Conservation (phyloP, 2,888 invertebrate species). For the Caenorhabditis sp. region DNA sequence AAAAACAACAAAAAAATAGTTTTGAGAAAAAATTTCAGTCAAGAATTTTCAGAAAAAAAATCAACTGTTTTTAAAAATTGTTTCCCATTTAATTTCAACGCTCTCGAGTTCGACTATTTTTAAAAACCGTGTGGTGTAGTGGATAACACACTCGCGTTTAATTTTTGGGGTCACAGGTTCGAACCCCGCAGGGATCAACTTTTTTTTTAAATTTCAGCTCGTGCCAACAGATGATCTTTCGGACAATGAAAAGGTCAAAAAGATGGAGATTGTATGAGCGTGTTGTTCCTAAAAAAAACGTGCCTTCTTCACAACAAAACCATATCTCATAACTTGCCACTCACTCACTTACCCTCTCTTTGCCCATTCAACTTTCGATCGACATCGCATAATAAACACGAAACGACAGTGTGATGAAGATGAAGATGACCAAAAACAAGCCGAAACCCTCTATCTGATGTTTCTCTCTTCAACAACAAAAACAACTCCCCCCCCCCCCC, state of each 20-base stretch:
- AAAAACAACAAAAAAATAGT: too few relatives aligned
- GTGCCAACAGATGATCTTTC: slow-evolving; percentile 30
- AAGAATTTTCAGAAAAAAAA: too few relatives aligned
- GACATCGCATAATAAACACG: not conserved
- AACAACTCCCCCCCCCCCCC: too few relatives aligned
- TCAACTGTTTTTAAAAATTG: too few relatives aligned
- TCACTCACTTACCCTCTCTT: not conserved
- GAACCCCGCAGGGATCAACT: not conserved
- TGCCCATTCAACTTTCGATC: not conserved
- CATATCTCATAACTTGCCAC: slow-evolving; percentile 2
- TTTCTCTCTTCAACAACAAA: not conserved
- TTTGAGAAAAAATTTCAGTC: too few relatives aligned
- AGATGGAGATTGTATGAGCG: slow-evolving; percentile 39
- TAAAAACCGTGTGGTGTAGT: not conserved
- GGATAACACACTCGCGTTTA: not conserved
- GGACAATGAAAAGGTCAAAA: slow-evolving; percentile 30
- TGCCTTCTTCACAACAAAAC: not conserved
- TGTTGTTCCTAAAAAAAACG: not conserved
- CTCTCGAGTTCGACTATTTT: too few relatives aligned
- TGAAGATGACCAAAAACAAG: not conserved
- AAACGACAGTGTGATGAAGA: not conserved
- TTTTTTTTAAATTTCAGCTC: slow-evolving; percentile 26
- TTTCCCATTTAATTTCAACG: too few relatives aligned
- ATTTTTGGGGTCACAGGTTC: not conserved
- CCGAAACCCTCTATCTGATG: not conserved